Conservation (phyloP, 2,113 vertebrate genomes). For the Dasypus novemcinctus region DNA sequence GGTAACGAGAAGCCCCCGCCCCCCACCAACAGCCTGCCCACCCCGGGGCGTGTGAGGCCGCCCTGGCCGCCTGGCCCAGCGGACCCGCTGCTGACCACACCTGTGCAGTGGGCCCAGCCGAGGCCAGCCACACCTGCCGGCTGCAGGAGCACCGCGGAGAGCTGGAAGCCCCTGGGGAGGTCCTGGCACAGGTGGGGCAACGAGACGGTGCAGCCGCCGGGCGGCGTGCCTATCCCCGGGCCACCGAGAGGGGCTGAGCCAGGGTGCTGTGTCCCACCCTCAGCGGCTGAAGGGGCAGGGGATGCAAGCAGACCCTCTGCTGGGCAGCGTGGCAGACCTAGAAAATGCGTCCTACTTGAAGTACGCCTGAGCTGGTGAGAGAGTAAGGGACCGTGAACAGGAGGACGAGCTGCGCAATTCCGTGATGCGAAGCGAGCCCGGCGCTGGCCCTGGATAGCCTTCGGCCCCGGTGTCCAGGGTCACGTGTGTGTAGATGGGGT, state of each 20-base stretch:
- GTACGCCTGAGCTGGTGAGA: neutral
- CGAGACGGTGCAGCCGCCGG: neutral
- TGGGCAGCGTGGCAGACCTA: rapidly evolving
- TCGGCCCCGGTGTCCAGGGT: neutral
- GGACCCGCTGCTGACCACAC: neutral
- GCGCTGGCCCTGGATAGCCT: neutral
- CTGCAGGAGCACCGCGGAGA: too few species aligned
- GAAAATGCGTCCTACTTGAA: neutral
- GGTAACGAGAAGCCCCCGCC: too few species aligned
- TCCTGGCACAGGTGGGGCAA: too few species aligned
- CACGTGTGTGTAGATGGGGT: too few species aligned
- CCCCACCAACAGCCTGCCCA: neutral
- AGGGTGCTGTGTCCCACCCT: neutral
- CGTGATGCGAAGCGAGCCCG: neutral
- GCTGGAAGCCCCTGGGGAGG: too few species aligned
- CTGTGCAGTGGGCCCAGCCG: neutral
- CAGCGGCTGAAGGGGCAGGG: neutral
- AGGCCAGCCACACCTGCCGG: neutral
- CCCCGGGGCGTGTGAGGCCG: too few species aligned
- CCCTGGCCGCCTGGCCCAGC: neutral
- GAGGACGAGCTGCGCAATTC: neutral
- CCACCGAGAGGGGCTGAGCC: neutral
- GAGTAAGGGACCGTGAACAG: neutral
- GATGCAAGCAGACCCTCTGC: too few species aligned
- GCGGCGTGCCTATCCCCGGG: neutral